Percentiles rank a stretch among this genome's conserved stretches.
Conservation (phyloP, 2,888 invertebrate genomes). For the Atrina japonica region DNA sequence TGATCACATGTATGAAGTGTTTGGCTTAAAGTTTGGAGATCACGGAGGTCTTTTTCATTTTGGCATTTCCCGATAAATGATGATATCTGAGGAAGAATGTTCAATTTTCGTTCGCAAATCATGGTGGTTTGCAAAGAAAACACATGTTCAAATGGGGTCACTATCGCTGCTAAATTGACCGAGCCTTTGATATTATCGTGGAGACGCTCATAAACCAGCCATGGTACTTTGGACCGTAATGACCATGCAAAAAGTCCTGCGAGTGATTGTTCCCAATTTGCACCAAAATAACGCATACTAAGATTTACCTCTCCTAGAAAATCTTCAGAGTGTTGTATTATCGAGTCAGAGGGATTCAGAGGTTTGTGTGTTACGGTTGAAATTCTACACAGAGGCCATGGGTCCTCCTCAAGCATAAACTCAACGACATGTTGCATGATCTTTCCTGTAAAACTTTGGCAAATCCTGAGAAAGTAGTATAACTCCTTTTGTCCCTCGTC, state of each 20-base stretch:
- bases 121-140: slow-evolving; percentile 44
- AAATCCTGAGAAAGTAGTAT: slow-evolving; percentile 54
- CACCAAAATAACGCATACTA: slow-evolving; percentile 56
- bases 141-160: slow-evolving; percentile 33
- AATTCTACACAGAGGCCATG: slow-evolving; percentile 61
- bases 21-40: slow-evolving; percentile 51
- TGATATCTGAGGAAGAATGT: slow-evolving; percentile 50
- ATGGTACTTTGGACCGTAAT: slow-evolving; percentile 53
- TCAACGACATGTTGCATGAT: slow-evolving; percentile 61
- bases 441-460: slow-evolving; percentile 52
- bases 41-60: slow-evolving; percentile 58
- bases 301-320: slow-evolving; percentile 39
- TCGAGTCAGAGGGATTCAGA: slow-evolving; percentile 44
- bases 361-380: slow-evolving; percentile 54
- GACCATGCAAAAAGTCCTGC: slow-evolving; percentile 64
- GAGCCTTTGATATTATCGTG: slow-evolving; percentile 57
- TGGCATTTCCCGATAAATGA: slow-evolving; percentile 63
- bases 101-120: slow-evolving; percentile 53
- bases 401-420: slow-evolving; percentile 64
- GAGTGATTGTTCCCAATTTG: slow-evolving; percentile 58
- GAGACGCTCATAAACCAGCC: slow-evolving; percentile 61
- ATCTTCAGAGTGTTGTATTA: slow-evolving; percentile 42
- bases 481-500: slow-evolving; percentile 43
- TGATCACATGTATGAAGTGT: slow-evolving; percentile 55
- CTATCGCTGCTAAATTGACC: slow-evolving; percentile 49